A percentile compares a stretch with the other conserved stretches of the same genome.
Evolutionary conservation across 1,140 invertebrate species (phyloP).

Genomic region (Phymorhynchus buccinoides): DNA sequence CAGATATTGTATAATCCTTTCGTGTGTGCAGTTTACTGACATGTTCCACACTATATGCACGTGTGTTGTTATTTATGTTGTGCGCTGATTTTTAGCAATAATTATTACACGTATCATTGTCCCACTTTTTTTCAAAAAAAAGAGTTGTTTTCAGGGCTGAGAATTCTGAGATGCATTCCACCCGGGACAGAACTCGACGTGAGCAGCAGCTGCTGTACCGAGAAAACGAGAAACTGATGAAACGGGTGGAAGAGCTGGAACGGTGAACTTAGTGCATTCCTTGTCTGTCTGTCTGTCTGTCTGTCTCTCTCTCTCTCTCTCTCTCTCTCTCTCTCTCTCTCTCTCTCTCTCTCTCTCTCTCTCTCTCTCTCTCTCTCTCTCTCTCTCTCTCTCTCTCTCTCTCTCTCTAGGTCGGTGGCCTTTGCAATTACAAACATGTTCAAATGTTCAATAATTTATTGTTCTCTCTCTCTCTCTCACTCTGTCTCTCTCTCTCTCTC

Average conservation of each 20-base stretch:
- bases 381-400: no score
- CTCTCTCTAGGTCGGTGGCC: no score
- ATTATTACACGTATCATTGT: no score
- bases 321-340: no score
- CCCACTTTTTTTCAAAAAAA: background rate
- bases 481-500: no score
- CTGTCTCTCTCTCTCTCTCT: no score
- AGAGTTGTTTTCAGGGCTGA: constrained; percentile 77
- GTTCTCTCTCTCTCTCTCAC: no score
- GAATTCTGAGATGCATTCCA: constrained; percentile 87
- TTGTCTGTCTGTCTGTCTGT: background rate
- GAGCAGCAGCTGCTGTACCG: constrained; percentile 92
- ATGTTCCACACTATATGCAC: no score
- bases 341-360: no score
- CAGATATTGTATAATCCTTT: background rate
- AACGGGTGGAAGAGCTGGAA: constrained; percentile 84
- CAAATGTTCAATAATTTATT: no score
- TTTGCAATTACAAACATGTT: no score
- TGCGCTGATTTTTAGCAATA: background rate
- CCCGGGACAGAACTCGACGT: constrained; percentile 84
- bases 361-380: no score
- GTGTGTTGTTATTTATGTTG: background rate
- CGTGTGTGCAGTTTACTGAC: background rate
- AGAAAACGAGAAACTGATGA: constrained; percentile 90
- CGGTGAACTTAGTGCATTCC: constrained; percentile 49